Evolutionary conservation across 2,113 vertebrate species (phyloP), one percentile per base, ranked within the genome.

Genomic region (Nothobranchius furzeri): DNA sequence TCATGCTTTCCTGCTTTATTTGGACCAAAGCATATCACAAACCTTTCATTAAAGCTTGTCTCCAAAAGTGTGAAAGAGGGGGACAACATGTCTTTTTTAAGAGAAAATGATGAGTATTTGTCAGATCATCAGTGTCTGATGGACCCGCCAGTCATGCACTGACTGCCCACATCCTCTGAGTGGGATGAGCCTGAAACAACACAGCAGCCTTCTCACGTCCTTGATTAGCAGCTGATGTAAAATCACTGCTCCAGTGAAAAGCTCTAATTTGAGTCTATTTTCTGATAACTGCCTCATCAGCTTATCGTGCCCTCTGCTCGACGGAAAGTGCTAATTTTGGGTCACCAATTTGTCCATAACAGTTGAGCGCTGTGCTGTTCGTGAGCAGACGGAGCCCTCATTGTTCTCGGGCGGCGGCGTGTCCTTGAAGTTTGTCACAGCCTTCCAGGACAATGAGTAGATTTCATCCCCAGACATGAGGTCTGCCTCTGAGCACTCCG

Each of bases 391-490:
- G 1, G 9, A 60, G 60, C 52, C 4, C 58, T 73, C 79, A 60
- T 67, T 66, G 67, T 70, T 58, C 68, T 76, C 47, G 58, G 74
- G 65, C 12, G 37, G 30, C 52, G 58, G 60, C 63, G 81, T 36
- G 85, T 82, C 85, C 80, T 87, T 91, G 82, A 81, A 76, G 82
- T 70, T n/a, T 70, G 37, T 40, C 73, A 68, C 68, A 84, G 82
- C 72, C 81, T 87, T 87, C 64, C 78, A 82, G 78, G 82, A 80
- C 72, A 59, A 47, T 76, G 78, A 81, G 74, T 80, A 70, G 70
- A 86, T 81, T 76, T 74, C 70, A 40, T 77, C 81, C 78, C 75
- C 68, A 17, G 76, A 76, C 76, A 60, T 70, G 55, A 72, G 54
- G 12, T 0, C 60, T 60, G 79, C 80, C 81, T 81, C 58, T 58